Conservation (phyloP, 2,797 vertebrate species). For the Sebastes kiyomatsui region DNA sequence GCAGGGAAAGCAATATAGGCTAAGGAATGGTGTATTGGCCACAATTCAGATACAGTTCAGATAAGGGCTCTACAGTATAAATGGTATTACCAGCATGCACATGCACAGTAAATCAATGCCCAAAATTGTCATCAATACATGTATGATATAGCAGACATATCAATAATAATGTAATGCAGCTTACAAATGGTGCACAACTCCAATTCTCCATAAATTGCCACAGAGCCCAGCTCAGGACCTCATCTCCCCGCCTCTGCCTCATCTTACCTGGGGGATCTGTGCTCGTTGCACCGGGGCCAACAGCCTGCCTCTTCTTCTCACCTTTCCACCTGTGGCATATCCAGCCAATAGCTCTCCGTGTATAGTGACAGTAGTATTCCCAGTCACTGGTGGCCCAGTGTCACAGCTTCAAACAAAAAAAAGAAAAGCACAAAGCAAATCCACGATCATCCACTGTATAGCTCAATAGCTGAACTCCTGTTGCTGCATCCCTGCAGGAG, state of each 20-base stretch:
- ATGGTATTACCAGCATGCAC: not conserved
- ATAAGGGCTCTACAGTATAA: not conserved
- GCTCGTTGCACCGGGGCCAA: slow-evolving; percentile 34
- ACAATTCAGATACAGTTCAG: not conserved
- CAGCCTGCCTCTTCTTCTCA: slow-evolving; percentile 49
- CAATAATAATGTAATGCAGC: not conserved
- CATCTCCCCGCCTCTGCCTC: not conserved
- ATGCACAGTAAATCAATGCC: not conserved
- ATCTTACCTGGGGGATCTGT: slow-evolving; percentile 55
- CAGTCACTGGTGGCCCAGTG: not conserved
- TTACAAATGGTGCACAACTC: not conserved
- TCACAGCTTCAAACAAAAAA: not conserved
- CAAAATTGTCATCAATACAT: not conserved
- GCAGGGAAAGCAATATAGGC: not conserved
- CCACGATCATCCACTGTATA: not conserved
- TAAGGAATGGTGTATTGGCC: slow-evolving; percentile 8
- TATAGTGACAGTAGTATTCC: not conserved
- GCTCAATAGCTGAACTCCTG: slow-evolving; percentile 10
- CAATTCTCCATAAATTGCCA: not conserved
- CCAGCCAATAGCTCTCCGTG: slow-evolving; percentile 30
- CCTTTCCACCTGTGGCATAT: slow-evolving; percentile 72
- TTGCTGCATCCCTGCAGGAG: slow-evolving; percentile 51
- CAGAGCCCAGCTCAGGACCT: not conserved
- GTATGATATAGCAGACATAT: not conserved
- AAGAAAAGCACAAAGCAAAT: not conserved